phyloP scores from a whole-genome alignment of 2,113 vertebrate species.

The Galbula dea region DNA sequence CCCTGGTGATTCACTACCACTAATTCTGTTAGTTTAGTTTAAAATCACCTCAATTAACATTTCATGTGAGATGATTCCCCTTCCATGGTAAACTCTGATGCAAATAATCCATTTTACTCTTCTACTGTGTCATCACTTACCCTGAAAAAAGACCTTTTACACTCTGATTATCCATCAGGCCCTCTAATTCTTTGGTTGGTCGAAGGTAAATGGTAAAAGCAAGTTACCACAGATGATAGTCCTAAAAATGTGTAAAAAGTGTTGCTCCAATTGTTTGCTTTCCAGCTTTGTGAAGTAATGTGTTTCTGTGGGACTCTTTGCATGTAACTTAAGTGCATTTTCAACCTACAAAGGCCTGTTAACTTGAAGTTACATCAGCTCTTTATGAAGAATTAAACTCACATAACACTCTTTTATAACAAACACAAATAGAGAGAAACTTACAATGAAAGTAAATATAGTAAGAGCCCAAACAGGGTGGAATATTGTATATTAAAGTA shows the following conservation, averaged over 20 bases:
- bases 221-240: not conserved
- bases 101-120: not conserved
- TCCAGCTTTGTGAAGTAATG: not conserved
- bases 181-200: not conserved
- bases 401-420: not conserved
- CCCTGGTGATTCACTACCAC: not conserved
- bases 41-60: slow-evolving; percentile 1
- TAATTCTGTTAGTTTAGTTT: not conserved
- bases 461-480: not conserved
- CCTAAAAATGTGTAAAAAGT: not conserved
- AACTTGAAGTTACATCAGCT: not conserved
- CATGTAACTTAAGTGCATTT: not conserved
- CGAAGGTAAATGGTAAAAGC: not conserved
- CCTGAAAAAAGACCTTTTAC: not conserved
- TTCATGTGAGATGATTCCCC: not conserved
- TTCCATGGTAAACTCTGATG: not conserved
- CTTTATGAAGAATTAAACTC: not conserved
- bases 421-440: not conserved
- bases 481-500: not conserved
- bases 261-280: not conserved
- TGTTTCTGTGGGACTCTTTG: not conserved
- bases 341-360: not conserved
- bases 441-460: not conserved
- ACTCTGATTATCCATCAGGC: not conserved
- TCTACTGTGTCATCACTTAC: not conserved